Percentiles rank a stretch among this genome's conserved stretches.
These are phyloP conservation scores for Microctonus hyperodae DNA, from an alignment of 2,888 invertebrate genomes.

Conservation along the genomic window DNA sequence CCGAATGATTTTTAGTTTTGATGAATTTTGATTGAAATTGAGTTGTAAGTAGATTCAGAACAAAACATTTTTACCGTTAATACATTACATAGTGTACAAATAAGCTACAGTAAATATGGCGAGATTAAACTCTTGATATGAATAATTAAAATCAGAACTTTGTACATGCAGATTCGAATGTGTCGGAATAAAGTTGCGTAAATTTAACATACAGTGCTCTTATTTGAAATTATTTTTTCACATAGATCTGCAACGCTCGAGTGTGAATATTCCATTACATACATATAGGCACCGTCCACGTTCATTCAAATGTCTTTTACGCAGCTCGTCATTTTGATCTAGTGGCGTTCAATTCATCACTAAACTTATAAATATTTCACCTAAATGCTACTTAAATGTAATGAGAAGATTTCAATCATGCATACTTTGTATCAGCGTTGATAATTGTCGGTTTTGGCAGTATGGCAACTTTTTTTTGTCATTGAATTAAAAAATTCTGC, in stretches of 20 bases:
- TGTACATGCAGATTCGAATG: constrained; percentile 56
- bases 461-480: constrained; percentile 55
- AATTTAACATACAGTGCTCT: constrained; percentile 56
- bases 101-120: not conserved
- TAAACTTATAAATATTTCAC: constrained; percentile 55
- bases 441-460: constrained; percentile 63
- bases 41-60: not conserved
- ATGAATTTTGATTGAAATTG: not conserved
- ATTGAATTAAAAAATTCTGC: constrained; percentile 52
- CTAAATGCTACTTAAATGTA: constrained; percentile 58
- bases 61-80: not conserved
- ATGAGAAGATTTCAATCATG: constrained; percentile 59
- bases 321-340: constrained; percentile 19
- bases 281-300: constrained; percentile 34
- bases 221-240: constrained; percentile 26
- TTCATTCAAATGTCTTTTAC: constrained; percentile 18
- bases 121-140: not conserved
- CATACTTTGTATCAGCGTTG: constrained; percentile 55
- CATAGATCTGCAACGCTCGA: constrained; percentile 28
- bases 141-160: constrained; percentile 45
- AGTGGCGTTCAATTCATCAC: constrained; percentile 37
- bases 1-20: constrained; percentile 24
- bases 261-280: constrained; percentile 43
- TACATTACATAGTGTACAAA: not conserved
- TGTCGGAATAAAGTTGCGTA: constrained; percentile 53